Percentiles rank a stretch among this genome's conserved stretches.
phyloP scores from a whole-genome alignment of 2,797 vertebrate genomes.

The Rhadinocentrus ornatus region DNA sequence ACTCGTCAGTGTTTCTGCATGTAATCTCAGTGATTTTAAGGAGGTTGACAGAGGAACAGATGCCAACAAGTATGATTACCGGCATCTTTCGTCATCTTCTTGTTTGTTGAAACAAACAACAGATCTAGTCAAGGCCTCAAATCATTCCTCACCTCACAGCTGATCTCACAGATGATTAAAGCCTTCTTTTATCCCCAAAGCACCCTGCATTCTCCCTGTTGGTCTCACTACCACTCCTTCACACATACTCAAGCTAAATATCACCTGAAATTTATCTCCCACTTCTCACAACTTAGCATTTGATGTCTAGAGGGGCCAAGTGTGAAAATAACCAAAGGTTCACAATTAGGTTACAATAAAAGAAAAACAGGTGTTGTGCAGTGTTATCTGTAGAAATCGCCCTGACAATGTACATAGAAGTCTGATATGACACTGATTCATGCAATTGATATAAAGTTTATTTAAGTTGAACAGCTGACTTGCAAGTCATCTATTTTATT shows the following conservation, averaged over 20 bases:
- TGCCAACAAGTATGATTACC: conserved; percentile 26
- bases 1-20: conserved; percentile 3
- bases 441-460: not conserved
- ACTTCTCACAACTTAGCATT: conserved; percentile 12
- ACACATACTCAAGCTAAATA: not conserved
- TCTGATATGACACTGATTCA: too few species aligned
- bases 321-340: conserved; percentile 6
- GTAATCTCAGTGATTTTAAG: conserved; percentile 11
- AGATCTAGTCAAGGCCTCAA: conserved; percentile 33
- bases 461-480: conserved; percentile 36
- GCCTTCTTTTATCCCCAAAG: conserved; percentile 39
- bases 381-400: not conserved
- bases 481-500: conserved; percentile 9
- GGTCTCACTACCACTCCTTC: not conserved
- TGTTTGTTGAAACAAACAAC: conserved; percentile 56
- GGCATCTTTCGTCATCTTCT: conserved; percentile 28
- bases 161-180: conserved; percentile 59
- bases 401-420: too few species aligned
- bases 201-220: conserved; percentile 7
- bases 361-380: conserved; percentile 9
- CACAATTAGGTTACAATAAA: conserved; percentile 33
- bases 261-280: conserved; percentile 18
- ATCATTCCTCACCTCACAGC: conserved; percentile 31
- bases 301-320: conserved; percentile 27
- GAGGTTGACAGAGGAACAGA: not conserved